Evolutionary conservation across 2,797 vertebrate species (phyloP).

Genomic region (Capromys pilorides): DNA sequence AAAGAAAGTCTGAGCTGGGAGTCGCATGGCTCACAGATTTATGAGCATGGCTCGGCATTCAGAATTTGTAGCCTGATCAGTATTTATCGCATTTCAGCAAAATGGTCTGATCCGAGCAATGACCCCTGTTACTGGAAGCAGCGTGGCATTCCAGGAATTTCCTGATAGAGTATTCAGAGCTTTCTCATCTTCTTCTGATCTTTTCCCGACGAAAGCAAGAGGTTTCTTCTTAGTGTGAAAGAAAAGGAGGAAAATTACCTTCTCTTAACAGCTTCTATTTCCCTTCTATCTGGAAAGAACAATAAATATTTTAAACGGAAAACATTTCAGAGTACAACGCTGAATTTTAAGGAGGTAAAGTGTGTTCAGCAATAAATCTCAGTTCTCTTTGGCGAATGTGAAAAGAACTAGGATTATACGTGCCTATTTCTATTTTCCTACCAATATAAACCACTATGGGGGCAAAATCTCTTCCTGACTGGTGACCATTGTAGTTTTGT

Average conservation of each 20-base stretch:
- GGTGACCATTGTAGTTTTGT: background rate
- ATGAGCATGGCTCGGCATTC: background rate
- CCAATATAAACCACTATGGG: background rate
- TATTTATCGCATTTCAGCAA: conserved; percentile 44
- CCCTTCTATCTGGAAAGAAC: background rate
- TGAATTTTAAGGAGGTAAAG: conserved; percentile 42
- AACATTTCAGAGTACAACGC: background rate
- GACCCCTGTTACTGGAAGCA: conserved; percentile 40
- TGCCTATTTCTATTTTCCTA: background rate
- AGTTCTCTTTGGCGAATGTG: background rate
- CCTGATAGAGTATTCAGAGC: background rate
- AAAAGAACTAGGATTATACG: too few relatives aligned
- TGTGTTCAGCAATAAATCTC: conserved; percentile 9
- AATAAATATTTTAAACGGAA: background rate
- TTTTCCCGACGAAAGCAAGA: background rate
- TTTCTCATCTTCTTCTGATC: conserved; percentile 46
- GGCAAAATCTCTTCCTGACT: background rate
- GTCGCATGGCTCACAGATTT: background rate
- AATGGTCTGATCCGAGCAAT: conserved; percentile 10
- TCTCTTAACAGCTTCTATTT: conserved; percentile 46
- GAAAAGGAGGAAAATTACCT: conserved; percentile 2
- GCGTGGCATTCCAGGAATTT: conserved; percentile 63
- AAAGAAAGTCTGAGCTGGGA: background rate
- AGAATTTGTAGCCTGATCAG: background rate
- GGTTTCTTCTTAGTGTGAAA: background rate